Evolutionary conservation across 2,113 vertebrate species (phyloP).

Genomic region (Halichoerus grypus): DNA sequence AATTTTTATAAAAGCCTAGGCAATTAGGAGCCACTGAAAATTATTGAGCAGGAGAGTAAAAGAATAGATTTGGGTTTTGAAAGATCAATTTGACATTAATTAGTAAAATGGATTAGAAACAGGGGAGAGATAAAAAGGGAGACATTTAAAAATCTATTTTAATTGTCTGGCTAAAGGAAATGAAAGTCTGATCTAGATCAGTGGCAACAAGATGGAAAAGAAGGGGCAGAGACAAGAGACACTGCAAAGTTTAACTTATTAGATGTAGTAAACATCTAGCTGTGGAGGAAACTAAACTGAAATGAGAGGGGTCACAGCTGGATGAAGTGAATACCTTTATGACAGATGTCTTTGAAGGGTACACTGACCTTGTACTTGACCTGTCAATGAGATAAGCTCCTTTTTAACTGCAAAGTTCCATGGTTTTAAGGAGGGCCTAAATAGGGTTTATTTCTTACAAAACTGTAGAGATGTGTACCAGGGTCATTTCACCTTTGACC

Average conservation of each 20-base stretch:
- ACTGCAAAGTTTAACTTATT: background rate
- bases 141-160: background rate
- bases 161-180: slow-evolving; percentile 37
- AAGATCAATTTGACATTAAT: slow-evolving; percentile 58
- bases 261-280: background rate
- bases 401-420: background rate
- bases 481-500: background rate
- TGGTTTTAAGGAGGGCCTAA: background rate
- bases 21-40: slow-evolving; percentile 24
- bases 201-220: background rate
- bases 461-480: background rate
- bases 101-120: slow-evolving; percentile 59
- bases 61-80: slow-evolving; percentile 36
- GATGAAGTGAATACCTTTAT: background rate
- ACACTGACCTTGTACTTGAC: background rate
- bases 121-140: background rate
- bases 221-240: background rate
- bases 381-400: background rate
- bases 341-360: background rate
- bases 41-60: background rate
- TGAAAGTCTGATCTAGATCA: background rate
- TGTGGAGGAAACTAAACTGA: background rate
- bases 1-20: background rate
- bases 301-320: background rate
- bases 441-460: background rate